These are phyloP conservation scores for Torymus texanus DNA, from an alignment of 2,888 invertebrate genomes.

Conservation along the genomic window DNA sequence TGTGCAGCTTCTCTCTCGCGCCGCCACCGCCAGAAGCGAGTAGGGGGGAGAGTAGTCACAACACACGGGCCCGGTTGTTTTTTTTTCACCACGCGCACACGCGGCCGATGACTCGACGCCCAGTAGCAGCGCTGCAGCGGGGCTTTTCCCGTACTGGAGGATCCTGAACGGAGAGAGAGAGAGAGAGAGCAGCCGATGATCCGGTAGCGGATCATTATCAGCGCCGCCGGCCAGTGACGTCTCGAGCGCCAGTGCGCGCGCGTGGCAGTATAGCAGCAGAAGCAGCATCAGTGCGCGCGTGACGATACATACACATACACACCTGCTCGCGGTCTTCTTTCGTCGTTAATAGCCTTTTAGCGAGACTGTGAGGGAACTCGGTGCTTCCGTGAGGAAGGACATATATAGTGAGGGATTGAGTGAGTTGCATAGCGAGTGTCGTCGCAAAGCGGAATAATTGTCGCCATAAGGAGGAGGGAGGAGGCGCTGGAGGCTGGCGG, in stretches of 20 bases:
- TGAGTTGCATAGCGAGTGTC: conserved; percentile 34
- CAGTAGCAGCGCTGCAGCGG: not conserved
- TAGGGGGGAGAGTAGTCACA: too few relatives aligned
- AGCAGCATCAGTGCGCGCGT: too few relatives aligned
- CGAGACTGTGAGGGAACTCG: too few relatives aligned
- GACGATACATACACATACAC: too few relatives aligned
- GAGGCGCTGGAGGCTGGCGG: conserved; percentile 14
- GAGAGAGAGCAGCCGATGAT: not conserved
- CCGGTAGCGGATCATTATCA: conserved; percentile 8
- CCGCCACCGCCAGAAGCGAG: not conserved
- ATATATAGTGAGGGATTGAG: too few relatives aligned
- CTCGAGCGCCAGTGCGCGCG: conserved; percentile 40
- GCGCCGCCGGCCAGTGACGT: conserved; percentile 26
- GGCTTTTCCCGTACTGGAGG: not conserved
- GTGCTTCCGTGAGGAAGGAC: too few relatives aligned
- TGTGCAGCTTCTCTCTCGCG: not conserved
- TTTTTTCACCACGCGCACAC: too few relatives aligned
- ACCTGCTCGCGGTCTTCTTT: too few relatives aligned
- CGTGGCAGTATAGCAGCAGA: not conserved
- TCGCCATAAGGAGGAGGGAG: conserved; percentile 18
- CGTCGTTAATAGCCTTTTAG: too few relatives aligned
- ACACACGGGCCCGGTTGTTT: too few relatives aligned
- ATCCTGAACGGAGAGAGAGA: not conserved
- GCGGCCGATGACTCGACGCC: conserved; percentile 1
- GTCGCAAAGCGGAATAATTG: conserved; percentile 15